Evolutionary conservation across 2,797 vertebrate genomes (phyloP).

Genomic region (Hipposideros larvatus): DNA sequence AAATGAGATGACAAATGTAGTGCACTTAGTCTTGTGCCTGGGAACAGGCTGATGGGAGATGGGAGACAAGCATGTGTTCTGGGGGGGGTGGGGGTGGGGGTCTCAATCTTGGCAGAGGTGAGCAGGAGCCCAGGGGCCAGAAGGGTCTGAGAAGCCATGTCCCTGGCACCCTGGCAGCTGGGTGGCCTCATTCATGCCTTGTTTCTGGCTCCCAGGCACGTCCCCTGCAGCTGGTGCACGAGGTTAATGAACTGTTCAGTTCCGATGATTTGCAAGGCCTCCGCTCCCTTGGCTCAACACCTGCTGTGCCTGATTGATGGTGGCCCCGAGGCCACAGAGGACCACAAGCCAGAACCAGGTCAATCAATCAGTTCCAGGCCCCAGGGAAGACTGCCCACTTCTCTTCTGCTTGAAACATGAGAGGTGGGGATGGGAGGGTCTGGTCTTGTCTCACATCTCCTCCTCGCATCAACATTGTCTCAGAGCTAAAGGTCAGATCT

Average conservation of each 20-base stretch:
- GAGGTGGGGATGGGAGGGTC: background rate
- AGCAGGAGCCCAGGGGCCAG: background rate
- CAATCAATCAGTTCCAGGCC: slow-evolving; percentile 7
- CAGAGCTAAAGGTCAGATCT: background rate
- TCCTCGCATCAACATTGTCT: background rate
- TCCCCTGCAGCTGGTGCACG: background rate
- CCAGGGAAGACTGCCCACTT: background rate
- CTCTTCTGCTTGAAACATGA: background rate
- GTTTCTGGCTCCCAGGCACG: background rate
- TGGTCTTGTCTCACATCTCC: background rate
- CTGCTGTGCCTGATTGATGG: slow-evolving; percentile 39
- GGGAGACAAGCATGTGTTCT: background rate
- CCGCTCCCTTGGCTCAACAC: background rate
- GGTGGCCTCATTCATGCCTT: background rate
- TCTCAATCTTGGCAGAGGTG: background rate
- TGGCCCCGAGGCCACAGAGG: slow-evolving; percentile 10
- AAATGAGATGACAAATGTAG: background rate
- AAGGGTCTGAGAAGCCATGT: background rate
- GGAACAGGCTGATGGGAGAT: background rate
- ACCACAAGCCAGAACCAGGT: slow-evolving; percentile 32
- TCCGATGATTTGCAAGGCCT: background rate
- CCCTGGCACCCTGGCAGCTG: background rate
- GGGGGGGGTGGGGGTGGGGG: background rate
- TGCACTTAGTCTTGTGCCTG: background rate
- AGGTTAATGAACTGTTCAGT: slow-evolving; percentile 59